Percentiles rank a stretch among this genome's conserved stretches.
Conservation (phyloP, 2,113 vertebrate species). For the Tragelaphus buxtoni region DNA sequence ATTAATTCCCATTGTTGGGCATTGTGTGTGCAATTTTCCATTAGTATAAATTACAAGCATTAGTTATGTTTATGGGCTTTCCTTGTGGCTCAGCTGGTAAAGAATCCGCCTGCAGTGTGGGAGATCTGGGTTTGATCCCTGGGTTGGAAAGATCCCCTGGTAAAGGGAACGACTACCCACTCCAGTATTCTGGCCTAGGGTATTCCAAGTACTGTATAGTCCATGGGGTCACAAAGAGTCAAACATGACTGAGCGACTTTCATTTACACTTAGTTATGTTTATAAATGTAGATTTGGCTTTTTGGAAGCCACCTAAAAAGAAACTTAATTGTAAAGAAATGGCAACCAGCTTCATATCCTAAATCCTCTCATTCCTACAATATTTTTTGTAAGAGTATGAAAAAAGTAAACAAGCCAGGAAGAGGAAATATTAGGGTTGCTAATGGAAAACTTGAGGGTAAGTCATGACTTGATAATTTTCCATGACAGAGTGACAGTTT, state of each 20-base stretch:
- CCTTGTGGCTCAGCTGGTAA: background rate
- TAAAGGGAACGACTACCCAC: background rate
- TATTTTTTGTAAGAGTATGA: background rate
- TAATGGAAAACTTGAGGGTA: background rate
- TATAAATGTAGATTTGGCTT: background rate
- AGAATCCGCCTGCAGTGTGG: background rate
- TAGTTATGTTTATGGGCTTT: background rate
- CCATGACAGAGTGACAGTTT: background rate
- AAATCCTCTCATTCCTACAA: background rate
- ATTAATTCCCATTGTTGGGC: background rate
- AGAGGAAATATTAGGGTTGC: background rate
- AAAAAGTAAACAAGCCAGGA: background rate
- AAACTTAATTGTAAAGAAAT: background rate
- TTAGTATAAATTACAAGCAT: constrained; percentile 11
- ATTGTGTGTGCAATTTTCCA: background rate
- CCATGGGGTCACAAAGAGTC: background rate
- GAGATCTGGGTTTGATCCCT: background rate
- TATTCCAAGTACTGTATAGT: background rate
- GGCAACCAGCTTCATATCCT: background rate
- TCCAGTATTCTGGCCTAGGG: background rate
- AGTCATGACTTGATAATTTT: background rate
- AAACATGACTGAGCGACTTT: background rate
- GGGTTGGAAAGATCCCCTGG: background rate
- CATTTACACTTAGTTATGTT: background rate
- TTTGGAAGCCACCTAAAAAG: background rate